These are phyloP conservation scores for Listrodromus nycthemerus DNA, from an alignment of 2,888 invertebrate species.

Conservation along the genomic window DNA sequence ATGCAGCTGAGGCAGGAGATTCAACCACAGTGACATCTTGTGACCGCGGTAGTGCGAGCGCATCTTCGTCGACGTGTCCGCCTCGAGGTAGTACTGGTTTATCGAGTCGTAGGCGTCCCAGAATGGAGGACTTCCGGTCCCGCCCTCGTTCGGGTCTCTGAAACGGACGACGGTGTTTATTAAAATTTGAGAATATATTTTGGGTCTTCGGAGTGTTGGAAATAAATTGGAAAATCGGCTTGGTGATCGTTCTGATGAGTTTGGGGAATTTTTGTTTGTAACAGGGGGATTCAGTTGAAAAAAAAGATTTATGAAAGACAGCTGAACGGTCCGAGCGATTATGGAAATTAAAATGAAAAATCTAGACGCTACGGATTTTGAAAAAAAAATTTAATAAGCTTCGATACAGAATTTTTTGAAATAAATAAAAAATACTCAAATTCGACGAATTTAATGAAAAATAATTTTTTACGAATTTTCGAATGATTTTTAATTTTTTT, in stretches of 20 bases:
- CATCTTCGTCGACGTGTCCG: constrained; percentile 87
- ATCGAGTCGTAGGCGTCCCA: constrained; percentile 97
- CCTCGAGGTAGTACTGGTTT: constrained; percentile 93
- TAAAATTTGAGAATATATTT: no score
- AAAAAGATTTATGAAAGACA: background rate
- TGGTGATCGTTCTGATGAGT: no score
- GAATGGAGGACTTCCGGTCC: constrained; percentile 88
- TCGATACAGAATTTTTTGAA: no score
- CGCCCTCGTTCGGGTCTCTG: constrained; percentile 89
- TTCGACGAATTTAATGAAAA: background rate
- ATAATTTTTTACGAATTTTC: background rate
- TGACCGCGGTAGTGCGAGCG: constrained; percentile 97
- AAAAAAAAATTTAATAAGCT: background rate
- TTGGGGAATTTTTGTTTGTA: no score
- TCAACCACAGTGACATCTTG: constrained; percentile 96
- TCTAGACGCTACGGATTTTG: constrained; percentile 22
- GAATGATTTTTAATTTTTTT: background rate
- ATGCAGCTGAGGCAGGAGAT: constrained; percentile 95
- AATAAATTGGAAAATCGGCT: no score
- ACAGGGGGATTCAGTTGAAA: no score
- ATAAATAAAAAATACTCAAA: no score
- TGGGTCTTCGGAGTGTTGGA: no score
- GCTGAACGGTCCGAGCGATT: background rate
- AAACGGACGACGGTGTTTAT: constrained; percentile 72
- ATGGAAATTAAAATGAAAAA: no score